These are phyloP conservation scores for Mizuhopecten yessoensis DNA, from an alignment of 1,140 invertebrate genomes.

Conservation along the genomic window DNA sequence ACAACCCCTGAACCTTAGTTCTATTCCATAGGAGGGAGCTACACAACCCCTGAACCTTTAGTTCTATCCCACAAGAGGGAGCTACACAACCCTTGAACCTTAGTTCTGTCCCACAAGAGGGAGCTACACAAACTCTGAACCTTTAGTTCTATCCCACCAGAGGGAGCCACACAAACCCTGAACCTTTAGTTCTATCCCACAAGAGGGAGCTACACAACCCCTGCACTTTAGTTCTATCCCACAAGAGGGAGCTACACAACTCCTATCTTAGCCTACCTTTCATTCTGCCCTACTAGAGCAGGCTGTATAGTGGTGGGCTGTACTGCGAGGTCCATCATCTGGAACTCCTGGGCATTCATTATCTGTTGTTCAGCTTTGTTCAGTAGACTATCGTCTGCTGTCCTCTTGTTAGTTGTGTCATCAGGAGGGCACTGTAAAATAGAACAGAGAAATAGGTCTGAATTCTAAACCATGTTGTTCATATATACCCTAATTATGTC, in stretches of 20 bases:
- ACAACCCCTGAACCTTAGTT: no score
- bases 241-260: no score
- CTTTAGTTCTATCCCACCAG: no score
- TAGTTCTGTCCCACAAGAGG: no score
- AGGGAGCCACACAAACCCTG: no score
- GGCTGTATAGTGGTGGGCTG: slow-evolving; percentile 89
- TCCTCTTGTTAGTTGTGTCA: slow-evolving; percentile 68
- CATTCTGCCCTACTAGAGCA: slow-evolving; percentile 88
- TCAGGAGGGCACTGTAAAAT: slow-evolving; percentile 71
- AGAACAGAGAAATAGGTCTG: background rate
- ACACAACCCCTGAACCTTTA: no score
- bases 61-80: no score
- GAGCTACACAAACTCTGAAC: no score
- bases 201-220: no score
- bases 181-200: no score
- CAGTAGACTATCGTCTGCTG: slow-evolving; percentile 58
- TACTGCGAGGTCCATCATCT: slow-evolving; percentile 94
- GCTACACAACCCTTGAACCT: background rate
- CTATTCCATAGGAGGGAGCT: no score
- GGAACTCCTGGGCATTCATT: slow-evolving; percentile 90
- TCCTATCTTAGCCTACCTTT: slow-evolving; percentile 83
- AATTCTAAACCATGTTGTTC: background rate
- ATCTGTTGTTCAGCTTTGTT: slow-evolving; percentile 66
- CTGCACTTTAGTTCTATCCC: no score
- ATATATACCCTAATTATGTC: background rate